Base-by-base conservation (phyloP, 2,797 vertebrate genomes). In the Myripristis jacobus region DNA sequence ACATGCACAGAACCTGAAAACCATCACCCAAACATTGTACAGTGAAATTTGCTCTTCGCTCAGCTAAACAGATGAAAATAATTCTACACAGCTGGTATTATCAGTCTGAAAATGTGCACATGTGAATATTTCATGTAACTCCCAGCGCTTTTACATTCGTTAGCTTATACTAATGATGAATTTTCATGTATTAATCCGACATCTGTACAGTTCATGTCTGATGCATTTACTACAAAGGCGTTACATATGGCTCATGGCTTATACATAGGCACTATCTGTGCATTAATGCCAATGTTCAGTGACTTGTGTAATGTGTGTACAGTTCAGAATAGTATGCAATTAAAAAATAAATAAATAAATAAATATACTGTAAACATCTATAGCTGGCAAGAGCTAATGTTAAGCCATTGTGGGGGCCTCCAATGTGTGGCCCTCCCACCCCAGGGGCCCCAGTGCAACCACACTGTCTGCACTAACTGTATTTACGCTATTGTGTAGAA, bases 111-210 rank as follows among this genome's bases (percentile, higher is more conserved):
- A 63, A 58, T 25, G 22, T 53, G 60, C 38, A 70, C 22, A 22
- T 54, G 29, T 74, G 29, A 71, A 78, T 82, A 70, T 67, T 75
- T 75, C 47, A 71, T 75, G 58, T 51, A 31, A 46, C 60, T 64
- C 44, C 57, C 62, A 61, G 80, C 57, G 34, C 34, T 69, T 66
- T n/a, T 34, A 13, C 52, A 12, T 54, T 68, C 64, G 29, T 70
- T 34, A 64, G 43, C 50, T 54, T 46, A 58, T 66, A 55, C 61
- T 48, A 73, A 77, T 73, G 65, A 62, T n/a, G 29, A 50, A 56
- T 24, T 56, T 73, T 73, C 44, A 77, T 74, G 73, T 74, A 70
- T 78, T 71, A 50, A 71, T 78, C 58, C 71, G 75, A 47, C 67
- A 74, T 67, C 67, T 73, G 74, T 73, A 64, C 57, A 22, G 43